Base-by-base conservation (phyloP, 2,797 vertebrate species). In the Falco columbarius region DNA sequence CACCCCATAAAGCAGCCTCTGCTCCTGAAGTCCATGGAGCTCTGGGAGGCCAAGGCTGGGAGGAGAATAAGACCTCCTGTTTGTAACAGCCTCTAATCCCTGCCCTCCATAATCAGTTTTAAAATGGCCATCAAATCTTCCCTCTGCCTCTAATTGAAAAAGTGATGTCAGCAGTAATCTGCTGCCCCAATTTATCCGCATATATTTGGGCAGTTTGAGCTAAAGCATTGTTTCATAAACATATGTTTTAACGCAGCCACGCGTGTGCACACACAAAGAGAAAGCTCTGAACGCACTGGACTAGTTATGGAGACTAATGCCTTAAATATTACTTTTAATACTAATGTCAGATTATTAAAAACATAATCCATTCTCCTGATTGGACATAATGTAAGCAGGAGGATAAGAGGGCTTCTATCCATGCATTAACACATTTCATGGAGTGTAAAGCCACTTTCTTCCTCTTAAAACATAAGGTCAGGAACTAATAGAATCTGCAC, bases 151-250 rank as follows among this genome's bases (percentile, higher is more conserved):
- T 97, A 97, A 97, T 92, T 96, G 96, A 97, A 96, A 96, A 97
- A 98, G 98, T 98, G 98, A 98, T 98, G 98, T 98, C 98, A 98
- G 97, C 97, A 74, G 91, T 98, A 99, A 99, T 98, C 98, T 98
- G 97, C 89, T 90, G 94, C 89, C 90, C 71, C 95, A 74, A 96
- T 97, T 98, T 96, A 98, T 98, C 98, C 98, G 98, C 98, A 95
- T 96, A 95, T 93, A 89, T 75, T 97, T 93, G 90, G 72, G 84
- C 46, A 86, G 90, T 94, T 90, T 95, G 94, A 82, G 82, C 95
- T 97, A 96, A 97, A 97, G 95, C 90, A 84, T 92, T 96, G 98
- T 98, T 93, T 94, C 95, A 36, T 97, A 96, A 97, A 97, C 97
- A 97, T 98, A 98, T 97, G 96, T 97, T 98, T 97, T 95, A 97